These are phyloP conservation scores for Ariolimax columbianus DNA, from an alignment of 2,888 invertebrate genomes.

Conservation along the genomic window DNA sequence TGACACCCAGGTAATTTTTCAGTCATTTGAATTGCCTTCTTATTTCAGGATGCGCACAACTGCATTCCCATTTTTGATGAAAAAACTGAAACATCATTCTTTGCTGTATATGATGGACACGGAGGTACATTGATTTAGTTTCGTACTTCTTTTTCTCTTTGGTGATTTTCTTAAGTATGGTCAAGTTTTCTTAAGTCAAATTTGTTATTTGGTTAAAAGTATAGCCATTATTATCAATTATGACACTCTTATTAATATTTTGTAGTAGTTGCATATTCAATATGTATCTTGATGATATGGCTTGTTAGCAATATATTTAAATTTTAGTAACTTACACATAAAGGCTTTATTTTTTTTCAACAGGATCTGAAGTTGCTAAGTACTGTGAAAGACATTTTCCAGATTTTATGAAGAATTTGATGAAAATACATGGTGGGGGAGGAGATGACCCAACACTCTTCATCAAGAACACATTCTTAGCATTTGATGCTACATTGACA, in stretches of 20 bases:
- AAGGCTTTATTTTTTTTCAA: not conserved
- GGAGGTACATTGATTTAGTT: conserved; percentile 83
- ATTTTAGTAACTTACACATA: not conserved
- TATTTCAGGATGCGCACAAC: conserved; percentile 95
- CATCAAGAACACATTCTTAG: conserved; percentile 85
- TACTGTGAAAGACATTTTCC: conserved; percentile 93
- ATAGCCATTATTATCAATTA: no score
- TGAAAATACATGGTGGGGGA: conserved; percentile 38
- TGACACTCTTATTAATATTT: no score
- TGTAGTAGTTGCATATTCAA: no score
- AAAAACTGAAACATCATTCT: conserved; percentile 86
- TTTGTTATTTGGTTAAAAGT: no score
- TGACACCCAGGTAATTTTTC: not conserved
- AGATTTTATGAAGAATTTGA: conserved; percentile 84
- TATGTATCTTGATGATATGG: no score
- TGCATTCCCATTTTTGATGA: conserved; percentile 90
- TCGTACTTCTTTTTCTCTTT: not conserved
- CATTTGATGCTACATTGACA: conserved; percentile 91
- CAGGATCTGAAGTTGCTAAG: conserved; percentile 89
- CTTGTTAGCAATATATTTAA: no score
- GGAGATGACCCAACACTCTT: conserved; percentile 11
- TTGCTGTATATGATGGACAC: conserved; percentile 99
- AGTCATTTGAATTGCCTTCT: not conserved
- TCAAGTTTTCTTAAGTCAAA: not conserved
- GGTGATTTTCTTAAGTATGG: not conserved